Conservation (phyloP, 2,797 vertebrate genomes). For the Lindbergichthys nudifrons region DNA sequence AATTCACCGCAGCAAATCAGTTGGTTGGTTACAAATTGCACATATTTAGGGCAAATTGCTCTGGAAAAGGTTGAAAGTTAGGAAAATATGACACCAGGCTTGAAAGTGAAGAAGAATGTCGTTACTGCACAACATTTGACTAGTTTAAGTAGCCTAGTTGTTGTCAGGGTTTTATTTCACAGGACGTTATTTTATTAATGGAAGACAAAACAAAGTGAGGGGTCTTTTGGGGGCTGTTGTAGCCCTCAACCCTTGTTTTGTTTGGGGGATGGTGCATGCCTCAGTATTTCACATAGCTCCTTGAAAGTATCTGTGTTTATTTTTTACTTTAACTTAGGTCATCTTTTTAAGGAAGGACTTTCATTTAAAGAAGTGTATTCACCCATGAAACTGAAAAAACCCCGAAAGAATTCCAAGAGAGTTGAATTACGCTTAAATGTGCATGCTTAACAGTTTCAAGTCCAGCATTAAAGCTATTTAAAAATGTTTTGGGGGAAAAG, state of each 20-base stretch:
- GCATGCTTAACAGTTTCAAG: neutral
- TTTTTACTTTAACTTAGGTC: neutral
- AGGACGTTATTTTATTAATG: neutral
- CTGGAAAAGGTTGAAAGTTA: conserved; percentile 19
- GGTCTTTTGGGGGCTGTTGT: conserved; percentile 60
- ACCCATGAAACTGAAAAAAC: neutral
- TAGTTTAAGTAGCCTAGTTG: neutral
- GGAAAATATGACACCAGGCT: conserved; percentile 30
- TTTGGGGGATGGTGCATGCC: conserved; percentile 88
- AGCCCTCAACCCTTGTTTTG: conserved; percentile 85
- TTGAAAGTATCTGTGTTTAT: conserved; percentile 21
- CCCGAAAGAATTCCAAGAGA: neutral
- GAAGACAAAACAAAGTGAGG: conserved; percentile 3
- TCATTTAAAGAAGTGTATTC: neutral
- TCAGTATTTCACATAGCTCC: conserved; percentile 35
- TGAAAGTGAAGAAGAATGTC: neutral
- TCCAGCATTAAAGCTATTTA: neutral
- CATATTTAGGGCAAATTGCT: neutral
- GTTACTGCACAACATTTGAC: neutral
- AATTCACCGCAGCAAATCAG: neutral
- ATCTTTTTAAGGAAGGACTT: neutral
- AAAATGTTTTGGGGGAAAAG: neutral
- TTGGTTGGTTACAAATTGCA: neutral
- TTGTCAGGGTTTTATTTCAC: neutral
- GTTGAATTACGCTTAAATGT: neutral